phyloP scores from a whole-genome alignment of 2,797 vertebrate genomes.

The Selene dorsalis region DNA sequence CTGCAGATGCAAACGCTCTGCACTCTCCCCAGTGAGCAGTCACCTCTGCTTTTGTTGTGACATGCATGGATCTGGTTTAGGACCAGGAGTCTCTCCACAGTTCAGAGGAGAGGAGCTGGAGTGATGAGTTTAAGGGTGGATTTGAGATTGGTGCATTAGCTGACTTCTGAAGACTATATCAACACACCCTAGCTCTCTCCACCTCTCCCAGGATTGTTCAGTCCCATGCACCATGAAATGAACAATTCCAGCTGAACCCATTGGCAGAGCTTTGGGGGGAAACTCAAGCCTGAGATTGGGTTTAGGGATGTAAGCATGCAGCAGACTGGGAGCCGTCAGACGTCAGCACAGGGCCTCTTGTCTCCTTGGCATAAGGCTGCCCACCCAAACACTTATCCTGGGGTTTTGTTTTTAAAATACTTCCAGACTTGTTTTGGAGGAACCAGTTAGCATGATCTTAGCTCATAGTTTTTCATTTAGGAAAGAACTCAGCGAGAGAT shows the following conservation, averaged over 20 bases:
- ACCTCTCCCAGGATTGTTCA: constrained; percentile 63
- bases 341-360: constrained; percentile 62
- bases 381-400: constrained; percentile 71
- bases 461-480: constrained; percentile 62
- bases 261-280: constrained; percentile 69
- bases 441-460: constrained; percentile 60
- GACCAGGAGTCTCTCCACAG: constrained; percentile 56
- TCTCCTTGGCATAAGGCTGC: constrained; percentile 69
- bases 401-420: constrained; percentile 76
- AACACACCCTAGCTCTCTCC: constrained; percentile 42
- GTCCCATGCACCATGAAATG: constrained; percentile 78
- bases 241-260: constrained; percentile 79
- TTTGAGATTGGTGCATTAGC: constrained; percentile 72
- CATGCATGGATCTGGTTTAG: constrained; percentile 61
- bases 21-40: constrained; percentile 39
- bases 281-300: constrained; percentile 77
- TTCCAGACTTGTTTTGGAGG: constrained; percentile 76
- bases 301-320: constrained; percentile 63
- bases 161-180: constrained; percentile 64
- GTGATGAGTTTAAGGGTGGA: constrained; percentile 68
- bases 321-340: constrained; percentile 70
- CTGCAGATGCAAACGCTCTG: constrained; percentile 41
- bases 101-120: constrained; percentile 54
- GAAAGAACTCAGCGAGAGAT: constrained; percentile 57
- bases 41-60: constrained; percentile 67